These are phyloP conservation scores for Stegophylla sp. DNA, from an alignment of 2,888 invertebrate genomes.

Conservation along the genomic window DNA sequence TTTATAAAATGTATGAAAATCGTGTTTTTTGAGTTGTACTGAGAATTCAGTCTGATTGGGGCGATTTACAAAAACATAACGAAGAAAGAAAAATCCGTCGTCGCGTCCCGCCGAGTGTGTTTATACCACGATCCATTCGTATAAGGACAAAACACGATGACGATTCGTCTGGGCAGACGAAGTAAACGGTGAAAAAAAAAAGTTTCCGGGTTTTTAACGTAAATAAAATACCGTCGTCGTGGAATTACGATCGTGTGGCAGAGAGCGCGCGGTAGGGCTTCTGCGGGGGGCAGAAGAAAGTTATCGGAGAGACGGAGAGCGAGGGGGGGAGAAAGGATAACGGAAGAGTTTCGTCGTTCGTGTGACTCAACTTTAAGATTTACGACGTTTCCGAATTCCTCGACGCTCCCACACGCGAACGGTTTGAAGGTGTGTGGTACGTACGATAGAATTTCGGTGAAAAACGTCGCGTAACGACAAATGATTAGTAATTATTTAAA, in stretches of 20 bases:
- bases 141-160: too few species aligned
- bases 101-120: too few species aligned
- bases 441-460: neutral
- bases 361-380: conserved; percentile 24
- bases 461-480: neutral
- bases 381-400: conserved; percentile 30
- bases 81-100: too few species aligned
- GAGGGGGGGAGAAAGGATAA: neutral
- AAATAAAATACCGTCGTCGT: neutral
- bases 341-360: neutral
- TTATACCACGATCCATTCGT: too few species aligned
- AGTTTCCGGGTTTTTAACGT: neutral
- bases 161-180: too few species aligned
- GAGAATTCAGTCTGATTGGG: too few species aligned
- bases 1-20: too few species aligned
- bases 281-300: too few species aligned
- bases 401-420: neutral
- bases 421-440: neutral
- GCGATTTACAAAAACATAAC: too few species aligned
- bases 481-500: neutral
- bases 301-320: too few species aligned
- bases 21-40: too few species aligned
- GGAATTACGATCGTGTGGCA: neutral
- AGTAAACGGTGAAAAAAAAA: neutral
- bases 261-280: too few species aligned